Base-by-base conservation (phyloP, 1,140 invertebrate species). In the Cotesia chilonis region DNA sequence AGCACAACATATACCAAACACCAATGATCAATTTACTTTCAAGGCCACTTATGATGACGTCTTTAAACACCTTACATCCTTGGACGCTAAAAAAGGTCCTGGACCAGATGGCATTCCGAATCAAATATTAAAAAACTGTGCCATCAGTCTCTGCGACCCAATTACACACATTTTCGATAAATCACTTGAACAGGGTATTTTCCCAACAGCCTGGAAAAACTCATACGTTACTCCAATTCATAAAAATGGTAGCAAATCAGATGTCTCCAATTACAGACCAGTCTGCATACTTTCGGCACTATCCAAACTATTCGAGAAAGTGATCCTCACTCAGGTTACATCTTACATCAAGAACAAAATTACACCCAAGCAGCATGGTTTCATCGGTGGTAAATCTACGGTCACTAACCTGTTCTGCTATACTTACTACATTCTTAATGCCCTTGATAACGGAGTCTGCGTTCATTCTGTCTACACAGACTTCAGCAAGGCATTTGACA, bases 181-280 rank as follows among this genome's bases (percentile, higher is more conserved):
- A 68, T 54, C 65, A 20, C 35, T 68, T 2, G 9, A n/a, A 10
- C 10, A 7, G 4, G 47, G 47, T 1, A 10, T 10, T 4, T 68
- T 68, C 17, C 65, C 65, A 3, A 52, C 47, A 5, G 47, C 28
- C n/a, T 51, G 65, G 65, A 68, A 68, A 54, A 20, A 10, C 10
- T 55, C 14, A 3, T 68, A 52, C 28, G 35, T 68, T 2, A 38
- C 3, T 20, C 65, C 47, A 12, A 68, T 68, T 3, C 20, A 52
- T 14, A 68, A 68, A 28, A n/a, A 4, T 17, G 65, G 65, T 0
- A 14, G 35, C 6, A 54, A 54, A 35, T 20, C 12, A 20, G 10
- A 52, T 6, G 65, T 68, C 1, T 9, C 28, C 35, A 68, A 54
- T 28, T 68, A 68, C 20, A 17, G 65, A 6, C 65, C 65, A 41